Evolutionary conservation across 2,797 vertebrate species (phyloP), one percentile per base, ranked within the genome.

Genomic region (Crenichthys baileyi): DNA sequence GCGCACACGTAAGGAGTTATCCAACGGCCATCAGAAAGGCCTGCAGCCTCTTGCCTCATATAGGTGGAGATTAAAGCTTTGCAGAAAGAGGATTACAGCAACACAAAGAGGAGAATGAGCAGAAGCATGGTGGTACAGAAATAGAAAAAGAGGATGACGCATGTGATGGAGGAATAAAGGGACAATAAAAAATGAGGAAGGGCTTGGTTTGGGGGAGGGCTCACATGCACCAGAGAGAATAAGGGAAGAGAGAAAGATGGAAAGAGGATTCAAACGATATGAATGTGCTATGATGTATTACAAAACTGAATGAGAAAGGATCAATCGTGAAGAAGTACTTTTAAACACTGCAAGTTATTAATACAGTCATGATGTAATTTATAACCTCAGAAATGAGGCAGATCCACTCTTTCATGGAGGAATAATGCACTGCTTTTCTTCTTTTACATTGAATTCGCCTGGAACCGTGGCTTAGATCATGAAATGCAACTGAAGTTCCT

Each of bases 31-130:
- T 90, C 87, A 36, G 20, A 29, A 83, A 74, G 77, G 78, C 88
- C 87, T 82, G 22, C 79, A 72, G 87, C 82, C 80, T 78, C 77
- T 85, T 70, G 51, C 53, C 72, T 80, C 79, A 83, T 79, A 67
- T 74, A n/a, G 85, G 73, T 18, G 50, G 70, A 89, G 91, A 89
- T 92, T 83, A 89, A 84, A 79, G 41, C 70, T 22, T 13, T 44
- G 56, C 70, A 85, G 84, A 86, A 79, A 87, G 84, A 86, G 86
- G 91, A 91, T 94, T 92, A 91, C 46, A 60, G 53, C 29, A 83
- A 83, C 76, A 92, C 82, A 91, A 91, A 89, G 80, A 9, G 4
- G 71, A 71, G 72, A 83, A 76, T 2, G 56, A 83, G 68, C 44
- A n/a, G 51, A 51, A 77, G 46, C 81, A 65, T 9, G 61, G 65